These are phyloP conservation scores for Keiferia lycopersicella DNA, from an alignment of 2,888 invertebrate genomes.

Conservation along the genomic window DNA sequence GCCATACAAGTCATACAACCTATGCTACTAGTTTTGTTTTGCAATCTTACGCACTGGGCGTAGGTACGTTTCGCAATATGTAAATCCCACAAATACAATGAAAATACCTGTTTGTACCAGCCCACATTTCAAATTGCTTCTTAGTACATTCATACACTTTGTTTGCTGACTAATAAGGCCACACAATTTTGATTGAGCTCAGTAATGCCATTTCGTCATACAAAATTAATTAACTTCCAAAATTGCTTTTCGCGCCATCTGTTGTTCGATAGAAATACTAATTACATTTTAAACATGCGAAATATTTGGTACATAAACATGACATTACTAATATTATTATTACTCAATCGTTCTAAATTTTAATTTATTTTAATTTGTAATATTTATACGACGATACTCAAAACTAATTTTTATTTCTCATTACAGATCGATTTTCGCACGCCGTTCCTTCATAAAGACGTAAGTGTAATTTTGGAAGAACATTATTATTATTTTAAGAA, in stretches of 20 bases:
- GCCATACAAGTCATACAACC: conserved; percentile 16
- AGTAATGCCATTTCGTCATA: conserved; percentile 39
- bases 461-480: conserved; percentile 21
- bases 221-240: conserved; percentile 32
- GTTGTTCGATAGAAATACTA: conserved; percentile 43
- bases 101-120: conserved; percentile 47
- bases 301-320: background rate
- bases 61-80: conserved; percentile 52
- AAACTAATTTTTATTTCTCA: background rate
- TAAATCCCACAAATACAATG: conserved; percentile 58
- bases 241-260: conserved; percentile 52
- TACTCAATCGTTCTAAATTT: no score
- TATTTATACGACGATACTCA: no score
- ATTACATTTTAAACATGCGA: conserved; percentile 4
- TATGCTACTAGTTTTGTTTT: conserved; percentile 29
- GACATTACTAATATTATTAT: no score
- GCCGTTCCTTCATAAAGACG: conserved; percentile 11
- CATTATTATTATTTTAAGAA: background rate
- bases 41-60: conserved; percentile 40
- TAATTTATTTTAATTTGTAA: background rate
- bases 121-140: conserved; percentile 49
- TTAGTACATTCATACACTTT: conserved; percentile 46
- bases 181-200: conserved; percentile 34
- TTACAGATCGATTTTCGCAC: conserved; percentile 7
- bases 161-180: conserved; percentile 52